Conservation (phyloP, 2,113 vertebrate genomes). For the Lophius piscatorius region DNA sequence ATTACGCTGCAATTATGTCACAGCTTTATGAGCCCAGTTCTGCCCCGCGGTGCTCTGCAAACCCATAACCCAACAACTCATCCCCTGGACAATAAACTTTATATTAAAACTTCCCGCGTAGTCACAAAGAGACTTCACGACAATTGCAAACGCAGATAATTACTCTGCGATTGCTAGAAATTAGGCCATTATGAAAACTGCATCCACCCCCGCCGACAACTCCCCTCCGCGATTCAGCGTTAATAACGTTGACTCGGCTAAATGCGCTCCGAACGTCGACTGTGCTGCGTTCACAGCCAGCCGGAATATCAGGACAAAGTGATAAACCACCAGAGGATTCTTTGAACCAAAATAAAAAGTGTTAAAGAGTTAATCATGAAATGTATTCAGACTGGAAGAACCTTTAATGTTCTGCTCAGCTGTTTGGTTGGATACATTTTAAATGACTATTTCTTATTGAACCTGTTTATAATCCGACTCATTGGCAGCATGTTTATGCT, state of each 20-base stretch:
- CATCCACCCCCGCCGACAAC: slow-evolving; percentile 62
- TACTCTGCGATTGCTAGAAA: slow-evolving; percentile 69
- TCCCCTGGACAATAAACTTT: slow-evolving; percentile 49
- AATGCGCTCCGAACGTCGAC: slow-evolving; percentile 13
- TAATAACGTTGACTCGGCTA: slow-evolving; percentile 50
- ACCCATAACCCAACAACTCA: slow-evolving; percentile 39
- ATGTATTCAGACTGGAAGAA: too few relatives aligned
- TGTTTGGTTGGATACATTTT: too few relatives aligned
- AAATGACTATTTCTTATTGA: too few relatives aligned
- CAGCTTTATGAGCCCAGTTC: slow-evolving; percentile 49
- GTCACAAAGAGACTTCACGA: slow-evolving; percentile 57
- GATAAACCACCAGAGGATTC: too few relatives aligned
- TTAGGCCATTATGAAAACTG: slow-evolving; percentile 69
- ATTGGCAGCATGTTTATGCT: too few relatives aligned
- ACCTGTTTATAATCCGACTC: too few relatives aligned
- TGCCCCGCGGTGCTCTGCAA: slow-evolving; percentile 44
- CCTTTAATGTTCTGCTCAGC: too few relatives aligned
- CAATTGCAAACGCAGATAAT: slow-evolving; percentile 65
- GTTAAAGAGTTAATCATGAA: too few relatives aligned
- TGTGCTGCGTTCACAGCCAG: slow-evolving; percentile 6
- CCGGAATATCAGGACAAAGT: slow-evolving; percentile 5
- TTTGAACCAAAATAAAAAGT: too few relatives aligned
- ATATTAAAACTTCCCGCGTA: slow-evolving; percentile 53
- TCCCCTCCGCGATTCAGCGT: slow-evolving; percentile 62
- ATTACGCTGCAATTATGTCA: slow-evolving; percentile 51